These are phyloP conservation scores for Ceratina calcarata DNA, from an alignment of 1,140 invertebrate species.

Conservation along the genomic window DNA sequence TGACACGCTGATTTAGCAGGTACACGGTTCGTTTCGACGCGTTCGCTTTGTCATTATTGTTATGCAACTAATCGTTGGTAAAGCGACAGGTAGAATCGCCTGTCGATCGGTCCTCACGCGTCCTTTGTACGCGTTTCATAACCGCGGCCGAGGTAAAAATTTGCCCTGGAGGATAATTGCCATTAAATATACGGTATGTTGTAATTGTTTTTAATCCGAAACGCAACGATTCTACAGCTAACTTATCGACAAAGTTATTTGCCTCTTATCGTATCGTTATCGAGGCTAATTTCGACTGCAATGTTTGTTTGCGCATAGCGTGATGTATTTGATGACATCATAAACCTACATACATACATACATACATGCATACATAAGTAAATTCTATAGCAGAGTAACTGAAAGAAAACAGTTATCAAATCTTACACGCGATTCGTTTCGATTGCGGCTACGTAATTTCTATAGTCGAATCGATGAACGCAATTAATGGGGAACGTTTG, in stretches of 20 bases:
- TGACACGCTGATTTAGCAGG: conserved; percentile 26
- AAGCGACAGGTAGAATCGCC: conserved; percentile 4
- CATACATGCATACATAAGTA: too few species aligned
- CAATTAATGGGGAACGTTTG: too few species aligned
- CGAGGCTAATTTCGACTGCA: not conserved
- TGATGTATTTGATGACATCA: not conserved
- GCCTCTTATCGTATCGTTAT: conserved; percentile 43
- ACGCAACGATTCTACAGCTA: not conserved
- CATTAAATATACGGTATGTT: not conserved
- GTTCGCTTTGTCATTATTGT: conserved; percentile 27
- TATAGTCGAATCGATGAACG: not conserved
- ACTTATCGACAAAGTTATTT: conserved; percentile 37
- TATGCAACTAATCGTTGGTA: conserved; percentile 29
- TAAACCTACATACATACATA: too few species aligned
- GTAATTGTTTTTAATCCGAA: not conserved
- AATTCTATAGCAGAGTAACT: too few species aligned
- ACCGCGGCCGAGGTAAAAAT: too few species aligned
- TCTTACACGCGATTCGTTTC: not conserved
- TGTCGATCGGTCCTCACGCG: not conserved
- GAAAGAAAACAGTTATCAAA: too few species aligned
- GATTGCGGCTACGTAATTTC: too few species aligned
- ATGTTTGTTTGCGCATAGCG: conserved; percentile 24
- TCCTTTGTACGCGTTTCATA: not conserved
- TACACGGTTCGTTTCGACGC: not conserved
- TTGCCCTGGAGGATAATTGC: not conserved